phyloP scores from a whole-genome alignment of 2,113 vertebrate genomes.

The Penelope pileata region DNA sequence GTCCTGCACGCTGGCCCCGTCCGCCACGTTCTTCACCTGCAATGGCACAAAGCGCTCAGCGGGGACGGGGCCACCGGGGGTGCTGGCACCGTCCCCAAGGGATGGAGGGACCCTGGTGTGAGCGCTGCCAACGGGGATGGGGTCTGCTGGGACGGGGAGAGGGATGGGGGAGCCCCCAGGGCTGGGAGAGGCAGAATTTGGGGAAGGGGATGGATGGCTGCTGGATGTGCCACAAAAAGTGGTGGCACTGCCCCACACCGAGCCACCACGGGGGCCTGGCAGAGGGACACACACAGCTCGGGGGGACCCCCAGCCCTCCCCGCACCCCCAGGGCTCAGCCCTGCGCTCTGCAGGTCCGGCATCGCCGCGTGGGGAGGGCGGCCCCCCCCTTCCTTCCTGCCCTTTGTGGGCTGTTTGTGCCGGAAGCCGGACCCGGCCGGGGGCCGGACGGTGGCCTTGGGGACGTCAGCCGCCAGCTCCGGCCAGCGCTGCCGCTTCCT shows the following conservation, averaged over 20 bases:
- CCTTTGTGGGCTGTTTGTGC: constrained; percentile 12
- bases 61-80: rapidly evolving
- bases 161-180: not conserved
- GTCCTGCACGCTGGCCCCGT: constrained; percentile 69
- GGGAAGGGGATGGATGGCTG: not conserved
- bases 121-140: not conserved
- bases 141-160: rapidly evolving
- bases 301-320: not conserved
- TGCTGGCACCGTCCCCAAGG: rapidly evolving
- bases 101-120: not conserved
- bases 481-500: not conserved
- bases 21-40: constrained; percentile 87
- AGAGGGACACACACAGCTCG: rapidly evolving
- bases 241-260: not conserved
- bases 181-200: not conserved
- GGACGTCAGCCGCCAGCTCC: not conserved
- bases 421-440: not conserved
- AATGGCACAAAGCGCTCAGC: rapidly evolving
- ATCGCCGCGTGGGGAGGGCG: too few species aligned
- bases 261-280: too few species aligned
- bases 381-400: constrained; percentile 46
- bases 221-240: too few species aligned
- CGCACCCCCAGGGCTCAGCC: not conserved
- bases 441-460: not conserved
- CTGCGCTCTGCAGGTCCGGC: too few species aligned